Percentiles rank a stretch among this genome's conserved stretches.
phyloP scores from a whole-genome alignment of 1,140 invertebrate species.

The Drosophila cardini region DNA sequence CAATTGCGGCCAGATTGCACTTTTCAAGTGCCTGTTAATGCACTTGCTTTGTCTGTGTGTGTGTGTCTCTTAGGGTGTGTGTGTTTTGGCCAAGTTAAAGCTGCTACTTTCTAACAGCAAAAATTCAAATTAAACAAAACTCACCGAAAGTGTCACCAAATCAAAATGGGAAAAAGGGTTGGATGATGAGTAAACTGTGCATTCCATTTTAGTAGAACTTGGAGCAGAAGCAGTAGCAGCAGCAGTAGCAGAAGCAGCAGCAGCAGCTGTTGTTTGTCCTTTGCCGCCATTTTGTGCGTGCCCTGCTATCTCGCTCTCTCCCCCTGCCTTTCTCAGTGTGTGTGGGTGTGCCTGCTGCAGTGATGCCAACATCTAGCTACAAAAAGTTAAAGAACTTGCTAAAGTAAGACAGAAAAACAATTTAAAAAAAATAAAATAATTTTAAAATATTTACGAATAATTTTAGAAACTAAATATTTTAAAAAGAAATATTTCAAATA shows the following conservation, averaged over 20 bases:
- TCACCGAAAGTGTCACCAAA: conserved; percentile 38
- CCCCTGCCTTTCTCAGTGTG: background rate
- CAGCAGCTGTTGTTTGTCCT: conserved; percentile 82
- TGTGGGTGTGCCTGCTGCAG: conserved; percentile 27
- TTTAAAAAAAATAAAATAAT: no score
- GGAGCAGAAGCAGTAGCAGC: background rate
- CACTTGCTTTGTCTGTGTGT: conserved; percentile 45
- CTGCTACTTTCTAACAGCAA: conserved; percentile 18
- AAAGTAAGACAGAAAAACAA: no score
- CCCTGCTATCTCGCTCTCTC: conserved; percentile 1
- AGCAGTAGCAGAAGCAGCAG: conserved; percentile 15
- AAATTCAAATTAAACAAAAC: conserved; percentile 28
- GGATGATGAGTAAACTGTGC: conserved; percentile 33
- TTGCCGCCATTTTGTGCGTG: conserved; percentile 79
- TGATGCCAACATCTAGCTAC: background rate
- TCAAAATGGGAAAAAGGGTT: conserved; percentile 30
- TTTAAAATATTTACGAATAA: no score
- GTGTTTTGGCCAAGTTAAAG: conserved; percentile 37
- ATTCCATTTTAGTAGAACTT: conserved; percentile 13
- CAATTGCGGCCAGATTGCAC: conserved; percentile 81
- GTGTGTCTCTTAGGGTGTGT: background rate
- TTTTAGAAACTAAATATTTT: no score
- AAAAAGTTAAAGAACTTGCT: no score
- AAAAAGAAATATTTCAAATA: no score
- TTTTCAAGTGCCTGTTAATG: conserved; percentile 83